Base-by-base conservation (phyloP, 1,140 invertebrate species). In the Drosophila pseudoananassae region DNA sequence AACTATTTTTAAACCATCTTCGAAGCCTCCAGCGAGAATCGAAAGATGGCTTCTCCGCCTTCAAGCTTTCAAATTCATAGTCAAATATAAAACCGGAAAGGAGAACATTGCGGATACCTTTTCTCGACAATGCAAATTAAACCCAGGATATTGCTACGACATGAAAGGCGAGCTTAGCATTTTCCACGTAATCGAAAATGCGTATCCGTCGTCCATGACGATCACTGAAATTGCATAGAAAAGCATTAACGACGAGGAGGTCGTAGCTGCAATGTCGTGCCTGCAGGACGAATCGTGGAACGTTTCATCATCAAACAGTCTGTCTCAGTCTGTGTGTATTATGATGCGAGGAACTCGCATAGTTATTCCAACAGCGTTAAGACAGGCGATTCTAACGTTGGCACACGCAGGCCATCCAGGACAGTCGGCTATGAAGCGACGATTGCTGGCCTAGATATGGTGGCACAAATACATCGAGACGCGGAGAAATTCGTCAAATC, bases 361-460 rank as follows among this genome's bases (percentile, higher is more conserved):
- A 51, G 58, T 91, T 6, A 92, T 92, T 17, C 89, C 85, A 17
- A 27, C 8, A 38, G 33, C 9, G 23, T 50, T 92, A 7, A 50
- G 83, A 14, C 29, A 68, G 23, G 38, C 29, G 45, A 66, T 92
- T 9, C 53, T 92, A 45, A 45, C 61, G 20, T 78, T 89, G 3
- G 91, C 92, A 8, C 93, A 94, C 29, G 80, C 92, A 75, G 92
- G 90, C 3, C 94, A 94, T 74, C 90, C 92, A 3, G 93, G 93
- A 4, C 92, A 94, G 7, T 91, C 92, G 0, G 89, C 81, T 0
- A 94, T 94, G 93, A 95, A 95, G 80, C 68, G 82, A 1, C 47
- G 93, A 12, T 89, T 94, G 2, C 49, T 93, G 14, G 82, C 75
- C 10, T 93, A 94, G 76, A 90, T 93, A 4, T 94, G 92, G 92